A percentile compares a stretch with the other conserved stretches of the same genome.
Conservation (phyloP, 2,797 vertebrate species). For the Luscinia luscinia region DNA sequence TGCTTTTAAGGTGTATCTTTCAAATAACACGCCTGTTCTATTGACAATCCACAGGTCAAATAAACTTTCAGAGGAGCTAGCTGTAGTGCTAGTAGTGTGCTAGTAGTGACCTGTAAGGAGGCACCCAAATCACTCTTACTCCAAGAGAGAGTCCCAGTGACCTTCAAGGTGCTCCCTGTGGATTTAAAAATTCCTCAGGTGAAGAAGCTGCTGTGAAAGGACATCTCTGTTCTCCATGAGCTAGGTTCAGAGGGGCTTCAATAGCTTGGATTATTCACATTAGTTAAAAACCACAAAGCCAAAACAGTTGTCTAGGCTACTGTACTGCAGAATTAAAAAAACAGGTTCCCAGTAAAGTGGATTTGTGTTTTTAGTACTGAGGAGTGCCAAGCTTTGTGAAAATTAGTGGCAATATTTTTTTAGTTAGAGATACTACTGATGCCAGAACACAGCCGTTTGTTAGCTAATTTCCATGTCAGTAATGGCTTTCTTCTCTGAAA, state of each 20-base stretch:
- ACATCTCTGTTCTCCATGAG: background rate
- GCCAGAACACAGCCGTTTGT: background rate
- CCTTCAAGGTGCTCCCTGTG: background rate
- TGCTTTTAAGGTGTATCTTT: background rate
- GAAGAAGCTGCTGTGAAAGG: background rate
- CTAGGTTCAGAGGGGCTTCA: background rate
- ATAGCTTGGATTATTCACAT: background rate
- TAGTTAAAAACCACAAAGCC: background rate
- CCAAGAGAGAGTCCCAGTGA: background rate
- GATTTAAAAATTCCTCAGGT: background rate
- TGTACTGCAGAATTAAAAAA: background rate
- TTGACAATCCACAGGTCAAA: background rate
- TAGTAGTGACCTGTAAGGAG: background rate
- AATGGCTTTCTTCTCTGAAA: background rate
- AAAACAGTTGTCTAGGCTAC: background rate
- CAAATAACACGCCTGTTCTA: background rate
- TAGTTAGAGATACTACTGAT: background rate
- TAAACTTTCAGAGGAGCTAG: background rate
- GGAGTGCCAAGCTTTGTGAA: background rate
- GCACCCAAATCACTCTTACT: background rate
- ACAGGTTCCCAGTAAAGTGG: background rate
- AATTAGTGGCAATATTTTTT: background rate
- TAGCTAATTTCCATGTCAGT: background rate
- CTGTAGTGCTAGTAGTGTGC: background rate
- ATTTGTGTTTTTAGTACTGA: background rate